A percentile compares a stretch with the other conserved stretches of the same genome.
phyloP scores from a whole-genome alignment of 1,140 invertebrate genomes.

The Macrosteles quadrilineatus region DNA sequence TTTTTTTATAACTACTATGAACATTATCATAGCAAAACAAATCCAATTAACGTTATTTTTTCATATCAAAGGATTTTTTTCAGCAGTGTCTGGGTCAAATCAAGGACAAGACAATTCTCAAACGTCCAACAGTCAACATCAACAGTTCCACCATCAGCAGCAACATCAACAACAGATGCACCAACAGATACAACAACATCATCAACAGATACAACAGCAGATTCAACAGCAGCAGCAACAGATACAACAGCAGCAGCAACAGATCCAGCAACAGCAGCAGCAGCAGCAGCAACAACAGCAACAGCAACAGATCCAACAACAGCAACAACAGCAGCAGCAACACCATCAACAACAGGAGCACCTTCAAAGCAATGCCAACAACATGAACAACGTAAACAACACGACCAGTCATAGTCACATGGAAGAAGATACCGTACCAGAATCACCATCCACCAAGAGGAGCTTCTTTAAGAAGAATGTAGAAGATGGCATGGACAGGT shows the following conservation, averaged over 20 bases:
- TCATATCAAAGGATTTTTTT: no score
- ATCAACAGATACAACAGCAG: neutral
- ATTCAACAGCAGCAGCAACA: neutral
- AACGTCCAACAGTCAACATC: neutral
- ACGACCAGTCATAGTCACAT: no score
- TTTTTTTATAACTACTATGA: no score
- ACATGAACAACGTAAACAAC: neutral
- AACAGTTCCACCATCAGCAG: neutral
- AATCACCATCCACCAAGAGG: constrained; percentile 65
- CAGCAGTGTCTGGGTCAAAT: neutral
- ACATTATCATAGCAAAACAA: no score
- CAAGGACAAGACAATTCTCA: neutral
- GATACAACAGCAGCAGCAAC: neutral
- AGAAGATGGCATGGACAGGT: constrained; percentile 93
- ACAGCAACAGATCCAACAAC: neutral
- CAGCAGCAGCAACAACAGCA: neutral
- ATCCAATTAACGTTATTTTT: no score
- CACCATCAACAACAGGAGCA: neutral
- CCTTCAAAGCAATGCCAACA: neutral
- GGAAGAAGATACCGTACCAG: constrained; percentile 16
- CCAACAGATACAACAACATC: neutral
- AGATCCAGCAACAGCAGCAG: neutral
- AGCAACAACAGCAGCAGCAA: neutral
- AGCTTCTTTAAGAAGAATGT: constrained; percentile 85
- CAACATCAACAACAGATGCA: neutral